A percentile compares a stretch with the other conserved stretches of the same genome.
Conservation (phyloP, 2,888 invertebrate species). For the Mimachlamys varia region DNA sequence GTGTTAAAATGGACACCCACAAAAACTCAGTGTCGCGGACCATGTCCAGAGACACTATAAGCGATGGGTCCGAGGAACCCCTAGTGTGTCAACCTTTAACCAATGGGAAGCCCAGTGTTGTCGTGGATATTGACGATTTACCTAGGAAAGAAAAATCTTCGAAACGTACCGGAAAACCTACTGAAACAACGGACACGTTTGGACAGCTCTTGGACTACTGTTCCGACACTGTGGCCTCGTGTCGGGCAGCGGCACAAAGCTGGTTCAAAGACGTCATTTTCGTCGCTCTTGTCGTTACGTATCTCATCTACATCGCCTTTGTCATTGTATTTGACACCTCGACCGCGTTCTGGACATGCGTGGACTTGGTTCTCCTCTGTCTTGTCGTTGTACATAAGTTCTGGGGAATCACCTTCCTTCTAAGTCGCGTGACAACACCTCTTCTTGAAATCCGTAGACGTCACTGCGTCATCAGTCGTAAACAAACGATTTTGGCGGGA, state of each 20-base stretch:
- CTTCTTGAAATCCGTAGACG: not conserved
- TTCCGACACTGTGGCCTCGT: not conserved
- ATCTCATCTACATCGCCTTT: not conserved
- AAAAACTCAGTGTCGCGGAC: not conserved
- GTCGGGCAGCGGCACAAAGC: not conserved
- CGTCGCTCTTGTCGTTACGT: not conserved
- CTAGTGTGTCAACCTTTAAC: not conserved
- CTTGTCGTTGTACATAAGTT: not conserved
- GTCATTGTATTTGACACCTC: not conserved
- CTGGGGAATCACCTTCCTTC: not conserved
- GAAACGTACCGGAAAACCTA: not conserved
- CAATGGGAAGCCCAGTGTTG: not conserved
- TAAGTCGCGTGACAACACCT: not conserved
- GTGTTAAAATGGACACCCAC: not conserved
- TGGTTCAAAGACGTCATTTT: not conserved
- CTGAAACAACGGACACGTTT: not conserved
- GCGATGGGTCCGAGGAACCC: not conserved
- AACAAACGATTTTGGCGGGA: not conserved
- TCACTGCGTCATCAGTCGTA: not conserved
- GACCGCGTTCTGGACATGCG: not conserved
- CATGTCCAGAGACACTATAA: not conserved
- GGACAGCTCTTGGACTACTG: not conserved
- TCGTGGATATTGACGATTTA: not conserved
- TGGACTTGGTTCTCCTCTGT: not conserved
- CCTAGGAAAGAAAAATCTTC: not conserved